A percentile compares a stretch with the other conserved stretches of the same genome.
phyloP scores from a whole-genome alignment of 2,797 vertebrate species.

The Okamejei kenojei region DNA sequence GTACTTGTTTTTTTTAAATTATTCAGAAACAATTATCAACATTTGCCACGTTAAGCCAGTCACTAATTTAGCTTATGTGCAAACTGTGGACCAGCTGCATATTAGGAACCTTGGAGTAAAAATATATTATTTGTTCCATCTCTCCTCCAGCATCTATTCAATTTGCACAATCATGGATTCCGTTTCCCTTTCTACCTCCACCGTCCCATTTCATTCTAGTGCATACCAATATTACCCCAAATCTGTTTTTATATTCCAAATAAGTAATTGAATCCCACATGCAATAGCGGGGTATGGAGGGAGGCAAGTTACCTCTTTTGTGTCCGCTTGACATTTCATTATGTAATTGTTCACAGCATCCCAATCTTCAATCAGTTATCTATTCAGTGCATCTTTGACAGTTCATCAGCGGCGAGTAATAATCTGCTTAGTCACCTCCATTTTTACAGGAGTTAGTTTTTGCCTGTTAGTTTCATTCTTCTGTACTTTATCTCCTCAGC shows the following conservation, averaged over 20 bases:
- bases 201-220: background rate
- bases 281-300: no score
- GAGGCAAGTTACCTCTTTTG: background rate
- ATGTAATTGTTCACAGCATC: background rate
- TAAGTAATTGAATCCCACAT: background rate
- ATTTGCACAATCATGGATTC: background rate
- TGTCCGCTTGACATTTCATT: background rate
- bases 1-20: background rate
- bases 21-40: background rate
- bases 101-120: background rate
- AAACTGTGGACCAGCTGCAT: background rate
- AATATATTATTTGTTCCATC: background rate
- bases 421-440: background rate
- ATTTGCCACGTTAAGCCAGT: background rate
- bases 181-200: no score
- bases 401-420: background rate
- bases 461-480: background rate
- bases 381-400: background rate
- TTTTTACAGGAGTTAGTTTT: background rate
- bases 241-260: background rate
- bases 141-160: background rate
- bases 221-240: background rate
- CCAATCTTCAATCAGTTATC: background rate
- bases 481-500: constrained; percentile 39
- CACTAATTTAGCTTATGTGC: background rate